These are phyloP conservation scores for Drosophila nr. fundita DNA, from an alignment of 2,888 invertebrate species.

Conservation along the genomic window DNA sequence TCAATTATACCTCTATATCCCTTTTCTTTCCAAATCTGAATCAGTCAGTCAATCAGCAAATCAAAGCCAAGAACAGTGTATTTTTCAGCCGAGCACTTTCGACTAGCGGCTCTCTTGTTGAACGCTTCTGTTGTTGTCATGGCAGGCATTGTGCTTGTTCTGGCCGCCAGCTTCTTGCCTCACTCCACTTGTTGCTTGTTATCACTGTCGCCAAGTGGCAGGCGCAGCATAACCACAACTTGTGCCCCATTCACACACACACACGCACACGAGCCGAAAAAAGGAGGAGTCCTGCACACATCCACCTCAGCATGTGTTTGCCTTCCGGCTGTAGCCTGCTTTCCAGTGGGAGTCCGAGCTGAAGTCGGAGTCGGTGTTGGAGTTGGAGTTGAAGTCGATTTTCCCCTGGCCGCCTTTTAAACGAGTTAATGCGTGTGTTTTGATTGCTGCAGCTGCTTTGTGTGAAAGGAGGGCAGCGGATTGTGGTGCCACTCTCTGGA, in stretches of 20 bases:
- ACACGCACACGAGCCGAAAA: background rate
- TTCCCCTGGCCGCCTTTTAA: slow-evolving; percentile 30
- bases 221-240: slow-evolving; percentile 42
- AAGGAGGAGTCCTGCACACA: slow-evolving; percentile 5
- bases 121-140: background rate
- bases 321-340: slow-evolving; percentile 55
- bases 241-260: slow-evolving; percentile 6
- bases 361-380: background rate
- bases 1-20: background rate
- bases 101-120: background rate
- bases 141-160: slow-evolving; percentile 26
- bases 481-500: background rate
- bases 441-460: slow-evolving; percentile 45
- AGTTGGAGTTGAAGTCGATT: background rate
- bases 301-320: slow-evolving; percentile 63
- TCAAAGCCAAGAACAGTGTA: background rate
- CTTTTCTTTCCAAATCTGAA: background rate
- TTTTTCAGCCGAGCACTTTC: background rate
- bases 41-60: background rate
- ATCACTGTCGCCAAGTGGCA: slow-evolving; percentile 58
- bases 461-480: slow-evolving; percentile 2
- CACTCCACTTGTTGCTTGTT: slow-evolving; percentile 70
- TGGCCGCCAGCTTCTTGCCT: slow-evolving; percentile 49
- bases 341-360: slow-evolving; percentile 7
- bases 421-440: slow-evolving; percentile 58